Percentiles rank a stretch among this genome's conserved stretches.
These are phyloP conservation scores for Poecilobothrus nobilitatus DNA, from an alignment of 2,888 invertebrate genomes.

Conservation along the genomic window DNA sequence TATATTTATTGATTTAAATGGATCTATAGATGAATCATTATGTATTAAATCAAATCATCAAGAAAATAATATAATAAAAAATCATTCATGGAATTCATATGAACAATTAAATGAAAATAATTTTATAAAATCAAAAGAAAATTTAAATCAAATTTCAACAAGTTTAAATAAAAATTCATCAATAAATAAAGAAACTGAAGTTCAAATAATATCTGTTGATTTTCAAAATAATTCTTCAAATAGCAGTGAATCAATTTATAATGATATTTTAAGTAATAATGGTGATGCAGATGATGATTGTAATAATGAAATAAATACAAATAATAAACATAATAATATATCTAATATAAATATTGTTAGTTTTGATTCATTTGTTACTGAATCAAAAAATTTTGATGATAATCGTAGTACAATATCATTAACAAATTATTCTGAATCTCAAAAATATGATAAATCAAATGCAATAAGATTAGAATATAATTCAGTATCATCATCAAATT, in stretches of 20 bases:
- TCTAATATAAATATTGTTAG: conserved; percentile 22
- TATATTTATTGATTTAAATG: conserved; percentile 24
- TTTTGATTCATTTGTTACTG: conserved; percentile 3
- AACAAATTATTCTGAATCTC: conserved; percentile 13
- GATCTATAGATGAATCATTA: conserved; percentile 1
- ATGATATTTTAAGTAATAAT: conserved; percentile 24
- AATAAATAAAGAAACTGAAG: conserved; percentile 22
- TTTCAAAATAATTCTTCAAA: conserved; percentile 23
- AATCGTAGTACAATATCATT: conserved; percentile 23
- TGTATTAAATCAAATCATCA: background rate
- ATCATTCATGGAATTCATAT: conserved; percentile 4
- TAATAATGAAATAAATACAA: conserved; percentile 24
- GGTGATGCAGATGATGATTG: conserved; percentile 15
- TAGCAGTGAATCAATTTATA: conserved; percentile 26
- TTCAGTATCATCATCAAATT: conserved; percentile 14
- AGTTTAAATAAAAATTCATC: background rate
- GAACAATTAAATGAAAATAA: background rate
- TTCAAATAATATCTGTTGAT: conserved; percentile 28
- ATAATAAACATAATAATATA: conserved; percentile 19
- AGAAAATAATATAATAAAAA: background rate
- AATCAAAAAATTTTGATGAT: conserved; percentile 15
- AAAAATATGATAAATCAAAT: conserved; percentile 27
- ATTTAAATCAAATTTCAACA: background rate
- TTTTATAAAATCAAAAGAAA: background rate
- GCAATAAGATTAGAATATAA: conserved; percentile 23